Conservation (phyloP, 2,888 invertebrate genomes). For the Apodemia mormo region DNA sequence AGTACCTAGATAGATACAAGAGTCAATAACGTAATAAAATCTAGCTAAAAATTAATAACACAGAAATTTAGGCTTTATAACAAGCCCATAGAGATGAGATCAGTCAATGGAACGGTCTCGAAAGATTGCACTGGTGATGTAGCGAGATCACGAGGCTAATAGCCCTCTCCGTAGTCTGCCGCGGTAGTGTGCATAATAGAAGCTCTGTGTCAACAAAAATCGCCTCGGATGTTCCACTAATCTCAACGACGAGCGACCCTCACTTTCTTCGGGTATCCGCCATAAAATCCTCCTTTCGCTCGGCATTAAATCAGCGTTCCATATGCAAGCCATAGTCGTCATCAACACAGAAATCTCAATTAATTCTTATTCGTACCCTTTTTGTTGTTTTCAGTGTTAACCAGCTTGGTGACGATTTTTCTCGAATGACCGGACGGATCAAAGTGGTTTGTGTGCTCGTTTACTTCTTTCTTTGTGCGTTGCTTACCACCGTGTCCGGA, state of each 20-base stretch:
- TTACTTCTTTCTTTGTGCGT: slow-evolving; percentile 93
- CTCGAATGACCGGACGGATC: slow-evolving; percentile 96
- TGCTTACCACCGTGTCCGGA: slow-evolving; percentile 95
- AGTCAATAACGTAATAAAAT: slow-evolving; percentile 64
- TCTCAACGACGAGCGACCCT: slow-evolving; percentile 66
- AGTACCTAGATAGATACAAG: slow-evolving; percentile 55
- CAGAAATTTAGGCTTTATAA: slow-evolving; percentile 74
- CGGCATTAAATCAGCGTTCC: slow-evolving; percentile 64
- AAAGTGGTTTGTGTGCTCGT: slow-evolving; percentile 93
- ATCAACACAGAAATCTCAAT: slow-evolving; percentile 37
- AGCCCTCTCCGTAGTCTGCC: slow-evolving; percentile 47
- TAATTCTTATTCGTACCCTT: slow-evolving; percentile 75
- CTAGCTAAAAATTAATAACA: slow-evolving; percentile 76
- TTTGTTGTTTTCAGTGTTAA: slow-evolving; percentile 92
- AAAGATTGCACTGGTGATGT: slow-evolving; percentile 43
- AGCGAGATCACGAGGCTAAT: slow-evolving; percentile 42
- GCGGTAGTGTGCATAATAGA: slow-evolving; percentile 59
- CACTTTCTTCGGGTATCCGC: slow-evolving; percentile 68
- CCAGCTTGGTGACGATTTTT: slow-evolving; percentile 92
- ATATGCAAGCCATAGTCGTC: slow-evolving; percentile 67
- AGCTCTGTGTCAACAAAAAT: slow-evolving; percentile 63
- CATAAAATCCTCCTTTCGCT: slow-evolving; percentile 70
- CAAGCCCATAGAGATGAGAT: slow-evolving; percentile 74
- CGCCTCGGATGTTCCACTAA: slow-evolving; percentile 73
- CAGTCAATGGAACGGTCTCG: slow-evolving; percentile 70